phyloP scores from a whole-genome alignment of 2,888 invertebrate species.

The Eumacrocentrus americanus region DNA sequence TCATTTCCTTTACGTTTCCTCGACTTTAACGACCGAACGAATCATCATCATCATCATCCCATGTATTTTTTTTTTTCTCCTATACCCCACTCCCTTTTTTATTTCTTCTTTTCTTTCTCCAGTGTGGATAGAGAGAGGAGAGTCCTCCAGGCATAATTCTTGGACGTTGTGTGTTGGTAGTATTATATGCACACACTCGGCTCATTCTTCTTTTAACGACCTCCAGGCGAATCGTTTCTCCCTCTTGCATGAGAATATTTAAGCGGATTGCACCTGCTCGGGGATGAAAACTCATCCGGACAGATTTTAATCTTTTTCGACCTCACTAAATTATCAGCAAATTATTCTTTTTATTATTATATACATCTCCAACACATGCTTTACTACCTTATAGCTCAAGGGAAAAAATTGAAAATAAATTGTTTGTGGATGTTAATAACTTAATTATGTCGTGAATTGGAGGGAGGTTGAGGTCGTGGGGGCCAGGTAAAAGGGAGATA shows the following conservation, averaged over 20 bases:
- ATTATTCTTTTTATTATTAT: not conserved
- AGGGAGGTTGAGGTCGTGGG: conserved; percentile 8
- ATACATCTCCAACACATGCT: not conserved
- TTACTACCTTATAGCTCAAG: too few species aligned
- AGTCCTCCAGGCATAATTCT: not conserved
- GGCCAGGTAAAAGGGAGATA: conserved; percentile 1
- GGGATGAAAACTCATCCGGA: not conserved
- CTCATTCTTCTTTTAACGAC: conserved; percentile 1
- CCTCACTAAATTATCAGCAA: not conserved
- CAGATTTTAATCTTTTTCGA: not conserved
- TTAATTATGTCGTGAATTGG: conserved; percentile 8
- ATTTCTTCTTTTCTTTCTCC: not conserved
- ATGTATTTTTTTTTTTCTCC: conserved; percentile 11
- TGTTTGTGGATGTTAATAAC: conserved; percentile 8
- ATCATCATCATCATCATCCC: conserved; percentile 8
- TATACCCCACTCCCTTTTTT: not conserved
- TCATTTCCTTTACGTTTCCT: conserved; percentile 34
- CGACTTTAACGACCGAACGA: conserved; percentile 40
- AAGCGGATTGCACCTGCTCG: conserved; percentile 3
- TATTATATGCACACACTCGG: not conserved
- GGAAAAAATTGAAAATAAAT: not conserved
- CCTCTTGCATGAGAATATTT: not conserved
- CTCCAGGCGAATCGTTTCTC: not conserved
- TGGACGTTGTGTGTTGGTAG: not conserved
- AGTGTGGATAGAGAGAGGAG: conserved; percentile 1